Evolutionary conservation across 2,797 vertebrate genomes (phyloP).

Genomic region (Arctocebus calabarensis): DNA sequence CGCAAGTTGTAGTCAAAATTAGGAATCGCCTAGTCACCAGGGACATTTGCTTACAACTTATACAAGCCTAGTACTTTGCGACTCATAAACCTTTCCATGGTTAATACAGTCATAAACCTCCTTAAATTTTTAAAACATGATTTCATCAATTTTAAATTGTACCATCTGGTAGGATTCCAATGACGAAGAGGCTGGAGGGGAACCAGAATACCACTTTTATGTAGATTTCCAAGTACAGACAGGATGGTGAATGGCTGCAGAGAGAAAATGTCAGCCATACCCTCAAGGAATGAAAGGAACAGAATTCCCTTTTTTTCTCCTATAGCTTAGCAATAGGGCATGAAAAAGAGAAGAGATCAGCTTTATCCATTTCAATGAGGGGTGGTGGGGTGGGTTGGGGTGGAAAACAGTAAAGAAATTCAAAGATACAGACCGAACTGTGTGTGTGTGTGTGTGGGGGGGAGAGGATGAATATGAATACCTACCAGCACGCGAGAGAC

Average conservation of each 20-base stretch:
- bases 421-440: neutral
- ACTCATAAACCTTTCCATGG: neutral
- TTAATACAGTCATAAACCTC: neutral
- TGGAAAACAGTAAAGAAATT: neutral
- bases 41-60: neutral
- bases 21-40: neutral
- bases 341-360: neutral
- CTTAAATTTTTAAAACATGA: neutral
- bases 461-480: neutral
- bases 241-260: neutral
- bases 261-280: neutral
- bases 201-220: neutral
- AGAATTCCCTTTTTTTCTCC: neutral
- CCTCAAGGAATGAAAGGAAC: neutral
- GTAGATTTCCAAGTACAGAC: neutral
- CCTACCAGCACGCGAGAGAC: too few species aligned
- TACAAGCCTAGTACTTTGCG: neutral
- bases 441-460: too few species aligned
- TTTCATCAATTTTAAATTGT: neutral
- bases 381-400: too few species aligned
- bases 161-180: neutral
- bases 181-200: neutral
- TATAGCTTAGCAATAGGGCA: neutral
- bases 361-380: neutral
- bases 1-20: neutral